Evolutionary conservation across 2,113 vertebrate species (phyloP).

Genomic region (Anhinga rufa): DNA sequence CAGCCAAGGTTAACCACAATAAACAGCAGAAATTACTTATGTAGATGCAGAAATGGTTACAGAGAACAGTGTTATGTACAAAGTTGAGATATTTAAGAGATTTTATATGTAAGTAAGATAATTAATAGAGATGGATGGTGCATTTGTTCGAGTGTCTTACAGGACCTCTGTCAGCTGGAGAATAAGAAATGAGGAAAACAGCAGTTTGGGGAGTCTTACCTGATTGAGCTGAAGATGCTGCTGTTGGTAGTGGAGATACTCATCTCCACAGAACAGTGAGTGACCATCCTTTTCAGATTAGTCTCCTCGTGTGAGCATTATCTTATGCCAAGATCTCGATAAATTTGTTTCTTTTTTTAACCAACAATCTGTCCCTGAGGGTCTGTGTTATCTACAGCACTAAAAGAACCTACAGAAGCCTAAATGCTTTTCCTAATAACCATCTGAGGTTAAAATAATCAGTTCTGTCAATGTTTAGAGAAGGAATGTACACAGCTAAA

Average conservation of each 20-base stretch:
- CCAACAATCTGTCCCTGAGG: neutral
- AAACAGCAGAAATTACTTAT: neutral
- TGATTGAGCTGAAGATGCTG: neutral
- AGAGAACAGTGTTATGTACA: neutral
- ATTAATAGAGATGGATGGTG: neutral
- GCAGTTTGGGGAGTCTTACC: neutral
- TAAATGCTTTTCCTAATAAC: neutral
- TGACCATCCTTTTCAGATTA: neutral
- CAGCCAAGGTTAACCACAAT: neutral
- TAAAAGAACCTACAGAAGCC: neutral
- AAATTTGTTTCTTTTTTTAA: neutral
- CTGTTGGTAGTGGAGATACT: neutral
- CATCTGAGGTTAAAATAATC: neutral
- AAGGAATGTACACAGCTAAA: neutral
- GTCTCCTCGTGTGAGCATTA: neutral
- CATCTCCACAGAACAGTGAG: neutral
- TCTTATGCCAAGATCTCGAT: neutral
- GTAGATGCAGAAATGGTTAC: neutral
- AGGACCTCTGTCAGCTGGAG: neutral
- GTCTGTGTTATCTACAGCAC: neutral
- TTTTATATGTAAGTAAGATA: neutral
- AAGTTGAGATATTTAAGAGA: neutral
- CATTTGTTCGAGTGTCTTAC: neutral
- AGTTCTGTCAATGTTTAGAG: neutral
- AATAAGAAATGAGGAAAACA: neutral